Evolutionary conservation across 1,140 invertebrate species (phyloP).

Genomic region (Pogonomyrmex californicus): DNA sequence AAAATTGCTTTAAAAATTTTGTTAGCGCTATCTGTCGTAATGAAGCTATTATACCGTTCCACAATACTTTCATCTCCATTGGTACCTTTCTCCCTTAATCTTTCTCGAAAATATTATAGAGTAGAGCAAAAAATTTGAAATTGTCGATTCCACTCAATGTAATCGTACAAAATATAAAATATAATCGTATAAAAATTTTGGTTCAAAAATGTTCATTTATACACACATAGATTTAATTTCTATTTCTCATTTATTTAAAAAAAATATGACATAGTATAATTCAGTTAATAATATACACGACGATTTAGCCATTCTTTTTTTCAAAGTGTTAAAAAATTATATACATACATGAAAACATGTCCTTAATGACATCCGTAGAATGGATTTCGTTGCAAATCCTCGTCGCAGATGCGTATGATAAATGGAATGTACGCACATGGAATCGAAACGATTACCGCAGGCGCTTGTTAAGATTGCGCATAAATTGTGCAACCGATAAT

Average conservation of each 20-base stretch:
- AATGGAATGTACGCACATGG: constrained; percentile 54
- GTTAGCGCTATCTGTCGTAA: not conserved
- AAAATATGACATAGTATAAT: not conserved
- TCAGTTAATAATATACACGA: not conserved
- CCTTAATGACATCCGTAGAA: constrained; percentile 32
- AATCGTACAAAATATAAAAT: not conserved
- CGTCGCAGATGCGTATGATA: constrained; percentile 46
- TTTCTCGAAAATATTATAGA: not conserved
- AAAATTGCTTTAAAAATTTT: constrained; percentile 32
- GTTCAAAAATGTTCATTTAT: not conserved
- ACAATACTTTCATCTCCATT: not conserved
- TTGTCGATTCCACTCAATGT: not conserved
- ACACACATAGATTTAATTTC: not conserved
- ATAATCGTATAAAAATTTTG: not conserved
- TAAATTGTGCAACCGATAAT: constrained; percentile 66
- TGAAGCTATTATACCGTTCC: not conserved
- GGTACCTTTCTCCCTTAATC: not conserved
- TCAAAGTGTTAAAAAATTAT: not conserved
- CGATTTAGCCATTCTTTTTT: not conserved
- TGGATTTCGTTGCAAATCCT: constrained; percentile 52
- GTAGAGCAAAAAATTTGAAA: not conserved
- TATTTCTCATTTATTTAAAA: not conserved
- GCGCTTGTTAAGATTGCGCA: constrained; percentile 52
- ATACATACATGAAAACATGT: not conserved
- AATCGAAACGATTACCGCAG: constrained; percentile 49